phyloP scores from a whole-genome alignment of 2,888 invertebrate species.

The Drosophila limbata region DNA sequence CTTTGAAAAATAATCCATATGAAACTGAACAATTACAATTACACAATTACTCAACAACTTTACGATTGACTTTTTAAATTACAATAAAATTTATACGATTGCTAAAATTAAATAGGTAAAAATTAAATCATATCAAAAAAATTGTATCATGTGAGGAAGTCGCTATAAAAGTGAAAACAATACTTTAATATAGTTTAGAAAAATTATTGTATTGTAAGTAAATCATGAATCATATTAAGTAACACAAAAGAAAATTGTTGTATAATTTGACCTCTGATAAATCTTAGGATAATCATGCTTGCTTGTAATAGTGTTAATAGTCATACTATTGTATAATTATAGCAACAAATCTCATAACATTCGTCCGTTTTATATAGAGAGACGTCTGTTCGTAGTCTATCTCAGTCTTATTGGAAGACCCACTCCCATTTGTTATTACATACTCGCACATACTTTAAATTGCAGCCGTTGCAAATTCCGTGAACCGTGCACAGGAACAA shows the following conservation, averaged over 20 bases:
- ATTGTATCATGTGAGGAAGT: too few relatives aligned
- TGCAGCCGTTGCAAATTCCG: constrained; percentile 68
- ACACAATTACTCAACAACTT: too few relatives aligned
- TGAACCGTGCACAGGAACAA: constrained; percentile 76
- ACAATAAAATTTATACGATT: not conserved
- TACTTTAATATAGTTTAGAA: not conserved
- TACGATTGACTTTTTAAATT: not conserved
- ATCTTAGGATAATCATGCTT: not conserved
- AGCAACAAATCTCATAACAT: not conserved
- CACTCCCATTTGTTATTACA: constrained; percentile 49
- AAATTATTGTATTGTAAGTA: not conserved
- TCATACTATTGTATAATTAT: not conserved
- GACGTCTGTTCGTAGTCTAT: not conserved
- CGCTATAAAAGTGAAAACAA: not conserved
- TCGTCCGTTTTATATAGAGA: not conserved
- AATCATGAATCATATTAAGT: not conserved
- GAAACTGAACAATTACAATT: too few relatives aligned
- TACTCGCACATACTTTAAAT: constrained; percentile 59
- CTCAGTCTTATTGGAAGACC: not conserved
- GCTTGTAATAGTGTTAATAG: not conserved
- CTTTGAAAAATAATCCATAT: too few relatives aligned
- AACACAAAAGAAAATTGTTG: not conserved
- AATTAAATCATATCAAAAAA: too few relatives aligned
- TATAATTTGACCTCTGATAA: too few relatives aligned
- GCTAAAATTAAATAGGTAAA: not conserved